phyloP scores from a whole-genome alignment of 2,888 invertebrate genomes.

The Leptinotarsa rubiginosa region DNA sequence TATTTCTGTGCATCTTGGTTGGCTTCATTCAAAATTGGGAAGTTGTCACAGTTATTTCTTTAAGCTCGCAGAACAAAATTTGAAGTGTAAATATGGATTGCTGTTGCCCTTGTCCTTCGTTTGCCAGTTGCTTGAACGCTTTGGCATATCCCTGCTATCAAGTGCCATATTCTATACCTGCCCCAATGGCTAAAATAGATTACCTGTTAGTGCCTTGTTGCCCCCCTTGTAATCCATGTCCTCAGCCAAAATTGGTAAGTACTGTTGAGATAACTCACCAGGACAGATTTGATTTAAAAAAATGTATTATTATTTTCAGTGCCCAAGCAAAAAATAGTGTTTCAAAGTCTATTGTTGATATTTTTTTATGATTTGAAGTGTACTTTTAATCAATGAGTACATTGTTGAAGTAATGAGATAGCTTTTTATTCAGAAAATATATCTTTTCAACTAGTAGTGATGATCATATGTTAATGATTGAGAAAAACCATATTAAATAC shows the following conservation, averaged over 20 bases:
- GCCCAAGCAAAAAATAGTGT: constrained; percentile 38
- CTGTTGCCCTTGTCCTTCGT: constrained; percentile 18
- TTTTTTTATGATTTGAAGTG: no score
- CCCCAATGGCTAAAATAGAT: constrained; percentile 34
- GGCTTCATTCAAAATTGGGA: background rate
- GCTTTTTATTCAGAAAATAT: no score
- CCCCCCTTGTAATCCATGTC: constrained; percentile 36
- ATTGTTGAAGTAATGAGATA: no score
- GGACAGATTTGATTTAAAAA: background rate
- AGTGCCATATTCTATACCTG: constrained; percentile 33
- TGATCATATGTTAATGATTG: no score
- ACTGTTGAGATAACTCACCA: background rate
- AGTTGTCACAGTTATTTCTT: background rate
- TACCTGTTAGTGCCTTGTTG: constrained; percentile 30
- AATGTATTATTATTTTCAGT: background rate
- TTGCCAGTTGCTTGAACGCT: constrained; percentile 23
- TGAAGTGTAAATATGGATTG: constrained; percentile 15
- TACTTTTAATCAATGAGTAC: no score
- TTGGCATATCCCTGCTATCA: constrained; percentile 38
- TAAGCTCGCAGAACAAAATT: background rate
- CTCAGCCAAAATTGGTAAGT: constrained; percentile 31
- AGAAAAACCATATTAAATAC: no score
- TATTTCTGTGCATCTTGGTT: background rate
- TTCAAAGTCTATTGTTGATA: no score
- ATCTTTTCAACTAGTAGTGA: no score